These are phyloP conservation scores for Tinamus major DNA, from an alignment of 2,797 vertebrate species.

Conservation along the genomic window DNA sequence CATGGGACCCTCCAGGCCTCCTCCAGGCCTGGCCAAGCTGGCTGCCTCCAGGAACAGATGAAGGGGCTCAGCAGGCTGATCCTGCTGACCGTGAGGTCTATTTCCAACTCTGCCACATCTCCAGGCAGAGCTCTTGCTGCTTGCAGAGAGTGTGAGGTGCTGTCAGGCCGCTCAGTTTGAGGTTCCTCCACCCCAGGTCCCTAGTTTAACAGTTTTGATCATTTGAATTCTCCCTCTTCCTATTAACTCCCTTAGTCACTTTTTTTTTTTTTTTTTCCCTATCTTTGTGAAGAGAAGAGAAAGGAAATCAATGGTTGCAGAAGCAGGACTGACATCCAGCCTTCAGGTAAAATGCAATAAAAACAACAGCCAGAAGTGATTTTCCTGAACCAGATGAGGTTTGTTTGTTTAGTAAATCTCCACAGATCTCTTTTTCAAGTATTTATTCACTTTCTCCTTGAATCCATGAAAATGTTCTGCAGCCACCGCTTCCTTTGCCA, in stretches of 20 bases:
- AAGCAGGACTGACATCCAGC: background rate
- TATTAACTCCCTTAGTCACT: background rate
- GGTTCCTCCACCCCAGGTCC: background rate
- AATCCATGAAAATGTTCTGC: background rate
- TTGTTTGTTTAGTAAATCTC: background rate
- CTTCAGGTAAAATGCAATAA: background rate
- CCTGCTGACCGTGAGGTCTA: background rate
- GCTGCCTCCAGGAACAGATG: background rate
- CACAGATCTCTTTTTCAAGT: background rate
- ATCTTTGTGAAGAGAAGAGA: background rate
- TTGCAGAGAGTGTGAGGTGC: background rate
- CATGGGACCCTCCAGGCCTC: background rate
- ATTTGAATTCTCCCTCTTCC: background rate
- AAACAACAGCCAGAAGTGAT: background rate
- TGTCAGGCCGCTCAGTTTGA: background rate
- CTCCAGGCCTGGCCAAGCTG: background rate
- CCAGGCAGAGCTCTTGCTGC: background rate
- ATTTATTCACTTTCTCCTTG: background rate
- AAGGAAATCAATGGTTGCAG: background rate
- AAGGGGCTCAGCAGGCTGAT: background rate
- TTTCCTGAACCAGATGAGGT: background rate
- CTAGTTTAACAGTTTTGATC: background rate
- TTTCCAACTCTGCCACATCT: background rate
- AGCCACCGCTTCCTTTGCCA: background rate
- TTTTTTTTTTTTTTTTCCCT: background rate